Evolutionary conservation across 2,797 vertebrate species (phyloP).

Genomic region (Artibeus jamaicensis): DNA sequence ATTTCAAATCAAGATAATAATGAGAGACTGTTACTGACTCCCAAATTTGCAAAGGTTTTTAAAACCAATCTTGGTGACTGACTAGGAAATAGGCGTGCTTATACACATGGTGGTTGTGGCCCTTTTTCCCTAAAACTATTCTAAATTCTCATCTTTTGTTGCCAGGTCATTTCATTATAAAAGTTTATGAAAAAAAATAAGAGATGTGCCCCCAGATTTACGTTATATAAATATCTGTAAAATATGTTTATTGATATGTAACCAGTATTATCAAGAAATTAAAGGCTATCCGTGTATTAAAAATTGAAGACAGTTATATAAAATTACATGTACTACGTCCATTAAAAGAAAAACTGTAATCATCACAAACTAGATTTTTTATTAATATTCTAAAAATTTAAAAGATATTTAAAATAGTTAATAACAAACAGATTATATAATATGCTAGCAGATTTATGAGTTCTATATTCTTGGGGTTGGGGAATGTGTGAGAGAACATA

Average conservation of each 20-base stretch:
- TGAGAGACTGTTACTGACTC: background rate
- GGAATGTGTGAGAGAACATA: background rate
- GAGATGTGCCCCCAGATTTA: background rate
- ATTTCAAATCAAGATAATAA: background rate
- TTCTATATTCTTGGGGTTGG: background rate
- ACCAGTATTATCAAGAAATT: background rate
- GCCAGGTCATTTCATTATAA: background rate
- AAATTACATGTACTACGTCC: background rate
- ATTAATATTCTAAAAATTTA: background rate
- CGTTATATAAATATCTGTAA: background rate
- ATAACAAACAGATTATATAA: background rate
- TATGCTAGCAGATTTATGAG: background rate
- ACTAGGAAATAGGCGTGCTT: background rate
- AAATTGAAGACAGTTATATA: background rate
- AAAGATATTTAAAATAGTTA: background rate
- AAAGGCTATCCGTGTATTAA: background rate
- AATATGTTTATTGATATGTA: background rate
- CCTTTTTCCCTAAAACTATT: background rate
- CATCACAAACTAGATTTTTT: background rate
- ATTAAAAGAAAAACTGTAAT: background rate
- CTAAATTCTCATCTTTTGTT: background rate
- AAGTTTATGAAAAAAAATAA: constrained; percentile 8
- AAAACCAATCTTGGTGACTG: background rate
- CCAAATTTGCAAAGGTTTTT: background rate
- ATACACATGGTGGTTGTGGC: too few species aligned